Evolutionary conservation across 2,888 invertebrate species (phyloP), one percentile per base, ranked within the genome.

Genomic region (Agapostemon virescens): DNA sequence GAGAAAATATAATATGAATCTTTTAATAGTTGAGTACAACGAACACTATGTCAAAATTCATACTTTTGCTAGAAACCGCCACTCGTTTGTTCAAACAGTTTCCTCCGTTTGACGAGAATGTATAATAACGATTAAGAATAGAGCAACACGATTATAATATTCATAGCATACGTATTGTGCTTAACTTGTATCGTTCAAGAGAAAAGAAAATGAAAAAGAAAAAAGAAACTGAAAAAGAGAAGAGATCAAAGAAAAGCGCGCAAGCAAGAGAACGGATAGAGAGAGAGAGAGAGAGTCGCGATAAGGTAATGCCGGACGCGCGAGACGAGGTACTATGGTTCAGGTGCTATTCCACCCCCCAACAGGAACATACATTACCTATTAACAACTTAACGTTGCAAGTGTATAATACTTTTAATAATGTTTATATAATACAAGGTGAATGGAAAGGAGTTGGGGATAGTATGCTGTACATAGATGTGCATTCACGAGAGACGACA

Each of bases 381-480:
- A 89, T 88, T 80, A 88, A 88, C 88, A 85, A 87, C 81, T 85
- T 87, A 84, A 88, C 86, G 86, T 85, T 87, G 83, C 89, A 89
- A 90, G 89, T 92, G 91, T 92, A 91, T 89, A 90, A 92, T 92
- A 91, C 92, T 92, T 92, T 92, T 92, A 92, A 92, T 92, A 92
- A 92, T 90, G 90, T 92, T 92, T 92, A 92, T 92, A 92, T 71
- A 92, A 88, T 88, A 86, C 88, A 88, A 87, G 86, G 88, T 87
- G 84, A 85, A 79, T 78, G 69, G 79, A 83, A 79, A 78, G 68
- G 77, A 82, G 74, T 75, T 84, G 80, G 71, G 84, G 73, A 84
- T 87, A 86, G 89, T 90, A 89, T 87, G 89, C 79, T 92, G 91
- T 92, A 91, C 87, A 92, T 92, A 91, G 83, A 86, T 90, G 89